Conservation (phyloP, 2,888 invertebrate genomes). For the Zygogramma bicolorata region DNA sequence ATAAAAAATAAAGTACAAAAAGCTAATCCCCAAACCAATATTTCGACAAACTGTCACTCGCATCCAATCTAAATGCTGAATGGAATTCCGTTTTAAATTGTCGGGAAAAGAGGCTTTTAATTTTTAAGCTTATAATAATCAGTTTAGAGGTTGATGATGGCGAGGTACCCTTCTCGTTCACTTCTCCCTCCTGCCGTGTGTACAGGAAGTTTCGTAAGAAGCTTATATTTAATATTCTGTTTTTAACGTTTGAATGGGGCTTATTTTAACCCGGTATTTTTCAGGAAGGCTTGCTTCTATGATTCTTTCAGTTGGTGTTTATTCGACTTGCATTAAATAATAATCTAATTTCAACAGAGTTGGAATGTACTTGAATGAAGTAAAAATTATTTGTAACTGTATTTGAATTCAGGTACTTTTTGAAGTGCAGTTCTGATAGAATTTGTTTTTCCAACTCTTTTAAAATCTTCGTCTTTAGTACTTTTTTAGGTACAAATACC, state of each 20-base stretch:
- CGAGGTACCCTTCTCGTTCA: constrained; percentile 33
- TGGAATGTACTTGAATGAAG: no score
- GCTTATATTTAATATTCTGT: constrained; percentile 51
- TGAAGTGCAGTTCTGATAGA: no score
- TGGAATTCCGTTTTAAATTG: constrained; percentile 39
- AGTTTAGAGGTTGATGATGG: constrained; percentile 42
- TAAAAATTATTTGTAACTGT: no score
- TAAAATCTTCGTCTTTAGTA: no score
- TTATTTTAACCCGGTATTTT: constrained; percentile 29
- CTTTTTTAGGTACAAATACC: no score
- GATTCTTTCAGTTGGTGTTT: background rate
- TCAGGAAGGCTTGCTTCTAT: constrained; percentile 15
- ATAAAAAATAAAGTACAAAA: constrained; percentile 23
- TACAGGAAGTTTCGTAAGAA: constrained; percentile 47
- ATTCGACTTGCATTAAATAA: no score
- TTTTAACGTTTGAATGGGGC: constrained; percentile 43
- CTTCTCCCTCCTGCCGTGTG: constrained; percentile 16
- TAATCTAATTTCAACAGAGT: no score
- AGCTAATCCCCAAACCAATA: constrained; percentile 36
- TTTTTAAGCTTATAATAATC: constrained; percentile 47
- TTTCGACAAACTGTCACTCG: constrained; percentile 40
- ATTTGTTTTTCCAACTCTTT: no score
- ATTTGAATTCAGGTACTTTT: no score
- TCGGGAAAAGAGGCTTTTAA: constrained; percentile 43
- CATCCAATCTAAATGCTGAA: constrained; percentile 35